Evolutionary conservation across 2,113 vertebrate genomes (phyloP).

Genomic region (human (Homo sapiens)): DNA sequence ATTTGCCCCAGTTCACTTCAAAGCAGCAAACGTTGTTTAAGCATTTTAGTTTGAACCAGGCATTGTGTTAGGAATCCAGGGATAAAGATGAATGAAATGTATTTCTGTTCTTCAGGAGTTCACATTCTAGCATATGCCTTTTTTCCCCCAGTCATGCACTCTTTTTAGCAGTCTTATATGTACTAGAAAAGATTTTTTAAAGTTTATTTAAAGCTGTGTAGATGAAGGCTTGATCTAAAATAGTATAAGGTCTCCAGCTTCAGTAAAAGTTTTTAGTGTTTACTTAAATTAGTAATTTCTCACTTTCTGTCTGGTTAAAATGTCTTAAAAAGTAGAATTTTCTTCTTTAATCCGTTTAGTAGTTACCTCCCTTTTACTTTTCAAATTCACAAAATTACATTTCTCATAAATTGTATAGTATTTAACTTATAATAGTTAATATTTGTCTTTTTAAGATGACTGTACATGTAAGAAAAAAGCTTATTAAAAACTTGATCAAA

Average conservation of each 20-base stretch:
- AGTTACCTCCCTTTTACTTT: constrained; percentile 33
- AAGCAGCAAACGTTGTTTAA: neutral
- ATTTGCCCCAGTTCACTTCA: neutral
- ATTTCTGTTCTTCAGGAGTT: neutral
- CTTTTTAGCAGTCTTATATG: neutral
- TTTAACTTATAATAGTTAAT: constrained; percentile 60
- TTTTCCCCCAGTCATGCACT: neutral
- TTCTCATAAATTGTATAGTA: constrained; percentile 68
- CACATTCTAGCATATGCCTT: neutral
- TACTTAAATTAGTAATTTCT: constrained; percentile 24
- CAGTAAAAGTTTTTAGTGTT: neutral
- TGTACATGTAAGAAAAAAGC: constrained; percentile 60
- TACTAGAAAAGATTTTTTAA: constrained; percentile 17
- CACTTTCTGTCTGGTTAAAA: constrained; percentile 1
- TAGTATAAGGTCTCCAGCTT: neutral
- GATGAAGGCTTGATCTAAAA: constrained; percentile 47
- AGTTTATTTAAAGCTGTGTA: constrained; percentile 46
- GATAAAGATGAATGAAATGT: neutral
- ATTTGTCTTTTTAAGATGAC: constrained; percentile 65
- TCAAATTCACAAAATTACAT: constrained; percentile 64
- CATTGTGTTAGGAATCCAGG: neutral
- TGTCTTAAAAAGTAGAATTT: constrained; percentile 50
- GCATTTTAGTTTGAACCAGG: neutral
- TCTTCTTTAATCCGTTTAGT: constrained; percentile 55
- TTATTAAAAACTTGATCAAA: constrained; percentile 69